Evolutionary conservation across 2,888 invertebrate species (phyloP).

Genomic region (Esperia sulphurella): DNA sequence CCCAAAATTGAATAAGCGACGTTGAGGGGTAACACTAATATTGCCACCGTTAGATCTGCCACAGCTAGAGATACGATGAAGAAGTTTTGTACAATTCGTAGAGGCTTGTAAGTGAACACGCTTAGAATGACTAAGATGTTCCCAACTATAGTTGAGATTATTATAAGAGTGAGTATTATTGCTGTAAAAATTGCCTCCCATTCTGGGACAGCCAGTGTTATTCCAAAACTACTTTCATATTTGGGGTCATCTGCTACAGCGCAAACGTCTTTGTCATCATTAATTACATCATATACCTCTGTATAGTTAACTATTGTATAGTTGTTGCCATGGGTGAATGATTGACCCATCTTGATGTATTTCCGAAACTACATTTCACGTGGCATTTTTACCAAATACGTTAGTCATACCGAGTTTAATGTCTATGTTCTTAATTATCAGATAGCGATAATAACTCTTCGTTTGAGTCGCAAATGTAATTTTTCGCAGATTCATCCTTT

Average conservation of each 20-base stretch:
- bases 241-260: slow-evolving; percentile 66
- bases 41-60: slow-evolving; percentile 94
- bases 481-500: slow-evolving; percentile 37
- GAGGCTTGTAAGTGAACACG: slow-evolving; percentile 96
- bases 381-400: slow-evolving; percentile 31
- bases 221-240: slow-evolving; percentile 84
- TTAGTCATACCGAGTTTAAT: slow-evolving; percentile 26
- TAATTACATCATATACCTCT: slow-evolving; percentile 42
- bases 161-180: slow-evolving; percentile 89
- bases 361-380: slow-evolving; percentile 52
- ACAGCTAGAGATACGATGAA: slow-evolving; percentile 97
- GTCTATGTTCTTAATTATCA: slow-evolving; percentile 31
- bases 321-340: slow-evolving; percentile 47
- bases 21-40: slow-evolving; percentile 94
- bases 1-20: slow-evolving; percentile 94
- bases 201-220: slow-evolving; percentile 86
- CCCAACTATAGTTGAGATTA: slow-evolving; percentile 92
- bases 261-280: slow-evolving; percentile 63
- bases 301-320: slow-evolving; percentile 57
- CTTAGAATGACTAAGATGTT: slow-evolving; percentile 96
- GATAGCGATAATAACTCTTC: slow-evolving; percentile 32
- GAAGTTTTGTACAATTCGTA: slow-evolving; percentile 96
- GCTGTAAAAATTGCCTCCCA: slow-evolving; percentile 92
- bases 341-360: slow-evolving; percentile 60
- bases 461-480: slow-evolving; percentile 31